These are phyloP conservation scores for Heterodera schachtii DNA, from an alignment of 1,140 invertebrate genomes.

Conservation along the genomic window DNA sequence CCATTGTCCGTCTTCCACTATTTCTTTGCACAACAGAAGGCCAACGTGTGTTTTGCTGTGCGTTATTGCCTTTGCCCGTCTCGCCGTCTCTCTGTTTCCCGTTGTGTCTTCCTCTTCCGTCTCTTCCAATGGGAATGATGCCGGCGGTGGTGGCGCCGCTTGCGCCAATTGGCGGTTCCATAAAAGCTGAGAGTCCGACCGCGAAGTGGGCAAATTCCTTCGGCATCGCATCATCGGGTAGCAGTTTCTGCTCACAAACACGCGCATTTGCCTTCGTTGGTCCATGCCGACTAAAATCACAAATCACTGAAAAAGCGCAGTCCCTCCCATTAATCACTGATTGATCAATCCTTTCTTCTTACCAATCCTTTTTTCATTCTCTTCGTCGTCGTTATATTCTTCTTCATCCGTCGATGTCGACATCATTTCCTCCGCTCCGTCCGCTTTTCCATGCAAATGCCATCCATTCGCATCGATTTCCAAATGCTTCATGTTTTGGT, in stretches of 20 bases:
- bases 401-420: constrained; percentile 23
- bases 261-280: constrained; percentile 14
- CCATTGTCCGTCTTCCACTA: constrained; percentile 3
- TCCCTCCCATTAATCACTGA: no score
- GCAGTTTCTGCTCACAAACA: not conserved
- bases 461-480: not conserved
- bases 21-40: not conserved
- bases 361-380: not conserved
- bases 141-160: constrained; percentile 11
- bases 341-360: constrained; percentile 5
- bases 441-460: not conserved
- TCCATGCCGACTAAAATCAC: no score
- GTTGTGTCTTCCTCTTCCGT: not conserved
- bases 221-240: not conserved
- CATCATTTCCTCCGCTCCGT: constrained; percentile 20
- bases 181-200: not conserved
- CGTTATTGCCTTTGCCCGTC: not conserved
- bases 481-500: constrained; percentile 7
- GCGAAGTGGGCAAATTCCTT: not conserved
- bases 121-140: constrained; percentile 1
- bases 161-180: not conserved
- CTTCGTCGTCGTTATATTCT: constrained; percentile 11
- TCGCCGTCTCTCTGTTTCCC: not conserved
- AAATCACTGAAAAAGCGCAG: no score
- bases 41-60: constrained; percentile 1